Conservation (phyloP, 2,113 vertebrate species). For the Opisthocomus hoazin region DNA sequence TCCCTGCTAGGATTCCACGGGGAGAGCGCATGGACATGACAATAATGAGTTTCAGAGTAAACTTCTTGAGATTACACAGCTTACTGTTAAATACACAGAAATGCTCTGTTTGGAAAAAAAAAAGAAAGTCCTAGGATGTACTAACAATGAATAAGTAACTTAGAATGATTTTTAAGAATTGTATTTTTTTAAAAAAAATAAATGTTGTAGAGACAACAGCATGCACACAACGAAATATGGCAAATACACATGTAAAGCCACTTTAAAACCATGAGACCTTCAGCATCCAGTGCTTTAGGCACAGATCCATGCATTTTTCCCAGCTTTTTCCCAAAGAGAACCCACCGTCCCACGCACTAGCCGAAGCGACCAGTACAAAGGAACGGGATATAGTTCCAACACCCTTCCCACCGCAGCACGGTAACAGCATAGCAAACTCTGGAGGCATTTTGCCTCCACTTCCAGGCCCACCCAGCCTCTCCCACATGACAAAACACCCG, state of each 20-base stretch:
- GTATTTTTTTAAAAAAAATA: not conserved
- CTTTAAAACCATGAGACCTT: not conserved
- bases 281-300: not conserved
- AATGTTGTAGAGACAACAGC: not conserved
- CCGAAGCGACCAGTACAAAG: fast-evolving
- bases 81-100: not conserved
- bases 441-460: not conserved
- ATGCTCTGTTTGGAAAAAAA: not conserved
- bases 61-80: not conserved
- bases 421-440: fast-evolving
- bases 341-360: not conserved
- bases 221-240: not conserved
- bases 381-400: not conserved
- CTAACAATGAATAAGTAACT: not conserved
- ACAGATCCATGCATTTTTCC: fast-evolving
- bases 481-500: fast-evolving
- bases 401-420: fast-evolving
- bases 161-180: not conserved
- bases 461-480: not conserved
- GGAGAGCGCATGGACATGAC: fast-evolving
- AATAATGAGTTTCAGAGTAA: not conserved
- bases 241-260: not conserved
- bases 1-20: not conserved
- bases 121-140: not conserved
- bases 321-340: not conserved